These are phyloP conservation scores for Scytalopus superciliaris DNA, from an alignment of 2,113 vertebrate species.

Conservation along the genomic window DNA sequence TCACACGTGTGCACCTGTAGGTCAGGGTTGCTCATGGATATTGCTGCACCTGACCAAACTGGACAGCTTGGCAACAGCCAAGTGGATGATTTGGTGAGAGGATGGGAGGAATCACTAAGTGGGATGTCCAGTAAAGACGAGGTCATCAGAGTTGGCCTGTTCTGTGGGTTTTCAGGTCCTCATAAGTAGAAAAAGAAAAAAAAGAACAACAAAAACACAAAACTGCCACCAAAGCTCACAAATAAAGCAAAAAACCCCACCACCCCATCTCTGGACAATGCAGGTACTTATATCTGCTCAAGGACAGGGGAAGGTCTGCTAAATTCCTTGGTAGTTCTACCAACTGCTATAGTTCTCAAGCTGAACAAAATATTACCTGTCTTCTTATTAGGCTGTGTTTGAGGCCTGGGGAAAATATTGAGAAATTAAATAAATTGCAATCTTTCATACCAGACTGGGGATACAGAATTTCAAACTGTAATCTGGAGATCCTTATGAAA, in stretches of 20 bases:
- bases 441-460: background rate
- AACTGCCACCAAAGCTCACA: background rate
- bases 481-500: background rate
- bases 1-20: fast-evolving
- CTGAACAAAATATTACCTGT: background rate
- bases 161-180: background rate
- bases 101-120: fast-evolving
- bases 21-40: fast-evolving
- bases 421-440: background rate
- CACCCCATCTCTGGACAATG: background rate
- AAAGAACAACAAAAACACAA: background rate
- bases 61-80: background rate
- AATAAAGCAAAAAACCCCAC: background rate
- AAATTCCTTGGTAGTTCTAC: background rate
- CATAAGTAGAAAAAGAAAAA: background rate
- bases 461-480: background rate
- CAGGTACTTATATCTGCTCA: background rate
- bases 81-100: background rate
- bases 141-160: background rate
- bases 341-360: background rate
- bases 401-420: background rate
- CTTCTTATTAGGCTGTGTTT: background rate
- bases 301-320: background rate
- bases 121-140: background rate
- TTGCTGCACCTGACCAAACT: background rate